Conservation (phyloP, 2,888 invertebrate species). For the Acholoe squamosa region DNA sequence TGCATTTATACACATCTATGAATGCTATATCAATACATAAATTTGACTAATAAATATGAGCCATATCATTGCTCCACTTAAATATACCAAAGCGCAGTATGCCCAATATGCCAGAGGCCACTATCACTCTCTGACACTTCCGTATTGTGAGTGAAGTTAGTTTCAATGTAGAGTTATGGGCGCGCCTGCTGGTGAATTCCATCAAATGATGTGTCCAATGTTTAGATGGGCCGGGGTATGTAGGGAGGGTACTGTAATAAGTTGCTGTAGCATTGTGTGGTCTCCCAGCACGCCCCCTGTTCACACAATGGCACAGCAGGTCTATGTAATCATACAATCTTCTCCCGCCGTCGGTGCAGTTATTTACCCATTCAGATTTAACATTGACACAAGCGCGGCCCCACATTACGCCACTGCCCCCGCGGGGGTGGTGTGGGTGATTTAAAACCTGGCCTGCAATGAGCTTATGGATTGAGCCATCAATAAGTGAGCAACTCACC, state of each 20-base stretch:
- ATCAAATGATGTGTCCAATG: slow-evolving; percentile 29
- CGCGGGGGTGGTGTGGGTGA: neutral
- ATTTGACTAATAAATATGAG: too few species aligned
- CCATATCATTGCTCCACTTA: too few species aligned
- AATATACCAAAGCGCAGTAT: too few species aligned
- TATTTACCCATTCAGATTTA: slow-evolving; percentile 38
- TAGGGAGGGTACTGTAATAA: neutral
- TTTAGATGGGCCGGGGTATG: neutral
- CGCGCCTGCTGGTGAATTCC: neutral
- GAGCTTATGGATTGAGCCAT: slow-evolving; percentile 25
- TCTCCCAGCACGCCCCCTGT: neutral
- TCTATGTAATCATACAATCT: slow-evolving; percentile 27
- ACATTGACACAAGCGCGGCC: neutral
- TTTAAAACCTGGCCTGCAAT: neutral
- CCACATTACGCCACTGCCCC: neutral
- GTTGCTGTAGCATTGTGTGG: neutral
- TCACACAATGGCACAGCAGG: neutral
- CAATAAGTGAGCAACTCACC: slow-evolving; percentile 34
- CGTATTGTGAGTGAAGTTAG: neutral
- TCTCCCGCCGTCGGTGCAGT: neutral
- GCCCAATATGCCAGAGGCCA: too few species aligned
- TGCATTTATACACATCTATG: too few species aligned
- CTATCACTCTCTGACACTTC: too few species aligned
- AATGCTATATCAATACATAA: too few species aligned
- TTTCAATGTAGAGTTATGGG: slow-evolving; percentile 24